Evolutionary conservation across 1,140 invertebrate species (phyloP).

Genomic region (Drosophila seguyi): DNA sequence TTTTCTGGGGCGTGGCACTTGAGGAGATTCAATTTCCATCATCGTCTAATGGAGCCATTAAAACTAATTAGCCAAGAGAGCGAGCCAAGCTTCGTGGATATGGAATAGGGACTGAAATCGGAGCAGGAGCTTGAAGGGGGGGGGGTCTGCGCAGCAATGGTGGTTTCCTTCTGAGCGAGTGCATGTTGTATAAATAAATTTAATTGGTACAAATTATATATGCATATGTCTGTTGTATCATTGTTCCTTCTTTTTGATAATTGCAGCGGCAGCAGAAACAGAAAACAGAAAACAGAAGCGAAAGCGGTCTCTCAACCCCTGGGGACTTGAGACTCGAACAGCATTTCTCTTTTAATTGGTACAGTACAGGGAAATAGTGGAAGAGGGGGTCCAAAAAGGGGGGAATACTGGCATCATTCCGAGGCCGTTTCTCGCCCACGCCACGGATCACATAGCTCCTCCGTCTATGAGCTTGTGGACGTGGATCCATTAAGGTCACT

Average conservation of each 20-base stretch:
- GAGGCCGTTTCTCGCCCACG: conserved; percentile 48
- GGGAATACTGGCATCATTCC: conserved; percentile 16
- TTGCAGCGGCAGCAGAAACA: conserved; percentile 61
- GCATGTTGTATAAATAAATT: conserved; percentile 65
- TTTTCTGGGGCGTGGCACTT: conserved; percentile 37
- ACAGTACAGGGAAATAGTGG: conserved; percentile 20
- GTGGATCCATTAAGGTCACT: conserved; percentile 72
- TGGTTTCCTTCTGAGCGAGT: conserved; percentile 38
- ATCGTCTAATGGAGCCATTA: conserved; percentile 56
- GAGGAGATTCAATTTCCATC: conserved; percentile 49
- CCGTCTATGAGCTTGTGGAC: conserved; percentile 49
- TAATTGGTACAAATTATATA: conserved; percentile 80
- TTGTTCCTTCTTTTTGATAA: conserved; percentile 54
- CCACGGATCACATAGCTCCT: conserved; percentile 39
- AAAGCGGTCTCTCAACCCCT: conserved; percentile 46
- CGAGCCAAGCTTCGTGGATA: conserved; percentile 36
- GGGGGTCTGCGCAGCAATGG: not conserved
- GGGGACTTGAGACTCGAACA: conserved; percentile 24
- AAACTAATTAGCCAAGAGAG: conserved; percentile 52
- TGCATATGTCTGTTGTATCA: conserved; percentile 47
- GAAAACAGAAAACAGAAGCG: conserved; percentile 47
- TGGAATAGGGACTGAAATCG: conserved; percentile 40
- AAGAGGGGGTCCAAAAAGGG: conserved; percentile 16
- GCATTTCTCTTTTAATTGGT: conserved; percentile 68
- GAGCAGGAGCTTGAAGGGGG: conserved; percentile 18